Percentiles rank a stretch among this genome's conserved stretches.
Conservation (phyloP, 2,888 invertebrate species). For the Cataglyphis altisquamis region DNA sequence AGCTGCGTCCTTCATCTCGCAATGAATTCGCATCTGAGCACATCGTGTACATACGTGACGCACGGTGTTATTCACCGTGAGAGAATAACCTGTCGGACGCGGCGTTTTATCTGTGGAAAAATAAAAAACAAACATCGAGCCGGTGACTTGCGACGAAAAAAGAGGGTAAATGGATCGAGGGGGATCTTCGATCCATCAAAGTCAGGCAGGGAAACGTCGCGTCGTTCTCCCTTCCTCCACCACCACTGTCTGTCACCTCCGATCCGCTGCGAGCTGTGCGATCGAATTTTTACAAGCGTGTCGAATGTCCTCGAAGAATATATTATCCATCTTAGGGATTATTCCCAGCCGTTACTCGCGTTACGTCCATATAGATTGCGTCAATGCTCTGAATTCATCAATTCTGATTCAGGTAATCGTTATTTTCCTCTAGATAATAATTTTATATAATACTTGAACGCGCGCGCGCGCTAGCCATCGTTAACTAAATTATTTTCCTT, state of each 20-base stretch:
- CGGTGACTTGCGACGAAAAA: slow-evolving; percentile 59
- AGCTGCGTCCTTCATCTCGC: slow-evolving; percentile 68
- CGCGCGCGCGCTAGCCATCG: background rate
- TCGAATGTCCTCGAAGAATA: slow-evolving; percentile 84
- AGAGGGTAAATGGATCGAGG: slow-evolving; percentile 74
- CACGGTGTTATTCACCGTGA: slow-evolving; percentile 77
- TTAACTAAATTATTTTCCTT: background rate
- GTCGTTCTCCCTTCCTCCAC: slow-evolving; percentile 60
- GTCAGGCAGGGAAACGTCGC: slow-evolving; percentile 78
- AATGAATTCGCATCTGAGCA: slow-evolving; percentile 61
- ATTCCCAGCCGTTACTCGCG: slow-evolving; percentile 36
- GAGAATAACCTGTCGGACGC: slow-evolving; percentile 83
- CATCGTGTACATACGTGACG: slow-evolving; percentile 55
- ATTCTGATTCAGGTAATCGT: slow-evolving; percentile 5
- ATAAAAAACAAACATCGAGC: slow-evolving; percentile 82
- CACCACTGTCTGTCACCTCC: slow-evolving; percentile 56
- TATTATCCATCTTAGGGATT: slow-evolving; percentile 71
- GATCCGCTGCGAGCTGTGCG: slow-evolving; percentile 55
- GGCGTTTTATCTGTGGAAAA: slow-evolving; percentile 79
- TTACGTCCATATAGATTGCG: background rate
- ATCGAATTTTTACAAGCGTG: slow-evolving; percentile 84
- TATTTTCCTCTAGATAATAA: background rate
- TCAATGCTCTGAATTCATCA: slow-evolving; percentile 3
- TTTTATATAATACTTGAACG: background rate
- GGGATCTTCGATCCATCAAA: slow-evolving; percentile 84